Evolutionary conservation across 2,888 invertebrate species (phyloP).

Genomic region (Ctena decussata): DNA sequence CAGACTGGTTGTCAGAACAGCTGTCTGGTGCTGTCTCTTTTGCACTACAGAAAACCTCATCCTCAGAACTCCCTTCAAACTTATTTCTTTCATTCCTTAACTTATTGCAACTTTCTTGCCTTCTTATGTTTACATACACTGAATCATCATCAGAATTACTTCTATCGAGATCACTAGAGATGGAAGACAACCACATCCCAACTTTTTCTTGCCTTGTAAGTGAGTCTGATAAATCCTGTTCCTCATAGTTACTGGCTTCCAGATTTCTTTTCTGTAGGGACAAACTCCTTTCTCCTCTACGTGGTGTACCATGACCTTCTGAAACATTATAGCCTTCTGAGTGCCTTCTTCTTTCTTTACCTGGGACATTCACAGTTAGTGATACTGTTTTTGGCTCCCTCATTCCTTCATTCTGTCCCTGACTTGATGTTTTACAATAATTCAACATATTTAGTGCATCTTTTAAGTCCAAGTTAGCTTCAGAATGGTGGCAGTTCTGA

Average conservation of each 20-base stretch:
- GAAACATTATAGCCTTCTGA: background rate
- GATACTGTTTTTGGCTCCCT: background rate
- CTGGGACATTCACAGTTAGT: background rate
- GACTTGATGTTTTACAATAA: background rate
- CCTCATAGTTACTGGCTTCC: background rate
- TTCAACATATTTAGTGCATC: background rate
- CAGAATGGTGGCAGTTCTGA: background rate
- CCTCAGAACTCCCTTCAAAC: background rate
- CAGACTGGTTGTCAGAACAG: background rate
- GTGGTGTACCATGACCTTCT: background rate
- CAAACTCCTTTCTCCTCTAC: background rate
- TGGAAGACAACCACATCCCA: slow-evolving; percentile 58
- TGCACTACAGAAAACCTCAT: slow-evolving; percentile 39
- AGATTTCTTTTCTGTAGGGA: background rate
- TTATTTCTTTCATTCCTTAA: background rate
- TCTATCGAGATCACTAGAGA: background rate
- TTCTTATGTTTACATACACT: background rate
- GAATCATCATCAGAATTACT: background rate
- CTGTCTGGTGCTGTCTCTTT: slow-evolving; percentile 12
- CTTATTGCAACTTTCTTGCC: background rate
- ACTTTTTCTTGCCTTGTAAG: slow-evolving; percentile 56
- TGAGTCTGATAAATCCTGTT: background rate
- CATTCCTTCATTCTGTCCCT: background rate
- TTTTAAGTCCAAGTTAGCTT: background rate
- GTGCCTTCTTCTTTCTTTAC: background rate